Evolutionary conservation across 2,797 vertebrate genomes (phyloP), one percentile per base, ranked within the genome.

Genomic region (Simalia tracyae): DNA sequence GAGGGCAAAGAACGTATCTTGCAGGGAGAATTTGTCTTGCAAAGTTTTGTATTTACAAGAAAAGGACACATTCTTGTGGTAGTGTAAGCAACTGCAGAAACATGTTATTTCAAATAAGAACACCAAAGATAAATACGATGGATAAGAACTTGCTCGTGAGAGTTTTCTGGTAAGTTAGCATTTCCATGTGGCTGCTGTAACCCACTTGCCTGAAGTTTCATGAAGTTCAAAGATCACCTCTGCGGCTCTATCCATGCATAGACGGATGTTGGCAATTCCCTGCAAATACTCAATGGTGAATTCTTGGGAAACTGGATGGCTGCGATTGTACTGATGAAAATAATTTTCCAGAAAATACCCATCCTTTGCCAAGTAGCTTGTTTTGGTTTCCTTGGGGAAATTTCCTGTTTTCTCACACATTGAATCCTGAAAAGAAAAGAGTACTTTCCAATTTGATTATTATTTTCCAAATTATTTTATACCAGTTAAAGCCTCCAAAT

Each of bases 271-370:
- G 94, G 99, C 98, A 90, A 98, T 90, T 5, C 97, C 97, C 96
- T 99, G 98, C 93, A 99, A 97, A 88, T 97, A 97, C 0, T 98
- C 98, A 4, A 99, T 97, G 0, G 98, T 98, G 0, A 96, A 95
- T 1, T 95, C 94, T 42, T 92, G 31, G 19, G 94, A 54, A 2
- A 90, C 46, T 11, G 89, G 95, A 2, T 0, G 26, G 3, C 46
- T 87, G 2, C 2, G 92, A 2, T 42, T 89, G 4, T 2, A 92
- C 5, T 0, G 86, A 26, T 95, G 93, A 10, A 97, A 91, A 0
- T 88, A 97, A 1, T 94, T 94, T 56, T 87, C 93, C 61, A 99
- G 97, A 93, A 99, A 99, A 54, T 6, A 42, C 0, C 84, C 96
- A 89, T 98, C 98, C 14, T 97, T 96, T 76, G 91, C 91, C 85